Conservation (phyloP, 2,888 invertebrate species). For the Trachelus iudaicus region DNA sequence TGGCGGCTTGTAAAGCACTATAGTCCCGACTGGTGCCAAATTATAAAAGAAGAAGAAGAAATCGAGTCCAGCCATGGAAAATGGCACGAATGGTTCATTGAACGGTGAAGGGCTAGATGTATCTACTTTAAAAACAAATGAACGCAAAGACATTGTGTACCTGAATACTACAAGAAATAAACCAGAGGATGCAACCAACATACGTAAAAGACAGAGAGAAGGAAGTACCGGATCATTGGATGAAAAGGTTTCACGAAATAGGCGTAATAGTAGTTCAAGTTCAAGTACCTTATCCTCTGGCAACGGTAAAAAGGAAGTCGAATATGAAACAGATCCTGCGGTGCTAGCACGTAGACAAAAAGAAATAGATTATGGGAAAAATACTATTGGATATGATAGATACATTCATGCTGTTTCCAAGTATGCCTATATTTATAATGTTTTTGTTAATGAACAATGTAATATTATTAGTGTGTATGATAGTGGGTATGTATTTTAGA, state of each 20-base stretch:
- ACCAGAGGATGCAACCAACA: constrained; percentile 18
- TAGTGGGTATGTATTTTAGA: constrained; percentile 62
- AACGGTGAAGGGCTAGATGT: constrained; percentile 2
- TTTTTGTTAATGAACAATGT: not conserved
- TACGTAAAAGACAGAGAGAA: constrained; percentile 50
- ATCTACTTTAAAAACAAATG: constrained; percentile 11
- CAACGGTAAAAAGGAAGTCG: constrained; percentile 45
- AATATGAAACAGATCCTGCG: constrained; percentile 78
- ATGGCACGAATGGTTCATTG: constrained; percentile 9
- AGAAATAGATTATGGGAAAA: constrained; percentile 95
- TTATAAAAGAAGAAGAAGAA: constrained; percentile 1
- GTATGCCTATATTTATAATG: constrained; percentile 67
- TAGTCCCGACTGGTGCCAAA: no score
- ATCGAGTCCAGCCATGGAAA: constrained; percentile 17
- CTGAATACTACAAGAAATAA: constrained; percentile 30
- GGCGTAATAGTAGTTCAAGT: constrained; percentile 54
- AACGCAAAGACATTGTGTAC: constrained; percentile 16
- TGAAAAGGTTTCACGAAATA: constrained; percentile 45
- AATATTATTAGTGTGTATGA: not conserved
- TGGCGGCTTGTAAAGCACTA: no score
- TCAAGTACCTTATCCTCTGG: constrained; percentile 53
- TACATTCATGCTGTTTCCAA: constrained; percentile 77
- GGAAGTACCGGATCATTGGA: constrained; percentile 34
- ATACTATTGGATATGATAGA: constrained; percentile 86
- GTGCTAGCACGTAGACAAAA: constrained; percentile 85